These are phyloP conservation scores for Mythimna albipuncta DNA, from an alignment of 2,888 invertebrate species.

Conservation along the genomic window DNA sequence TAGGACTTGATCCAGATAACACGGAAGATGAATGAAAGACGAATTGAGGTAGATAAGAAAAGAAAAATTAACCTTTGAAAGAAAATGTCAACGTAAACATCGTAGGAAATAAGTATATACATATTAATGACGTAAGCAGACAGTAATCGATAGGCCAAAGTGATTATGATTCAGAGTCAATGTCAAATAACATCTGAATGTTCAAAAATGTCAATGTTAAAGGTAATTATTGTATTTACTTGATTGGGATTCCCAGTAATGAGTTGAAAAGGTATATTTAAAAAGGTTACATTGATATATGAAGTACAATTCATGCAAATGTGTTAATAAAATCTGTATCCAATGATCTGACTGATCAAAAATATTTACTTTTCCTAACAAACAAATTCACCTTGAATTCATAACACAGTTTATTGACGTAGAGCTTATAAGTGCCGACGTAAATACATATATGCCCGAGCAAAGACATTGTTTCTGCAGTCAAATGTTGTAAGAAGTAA, in stretches of 20 bases:
- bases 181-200: slow-evolving; percentile 33
- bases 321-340: slow-evolving; percentile 27
- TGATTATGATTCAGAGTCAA: slow-evolving; percentile 28
- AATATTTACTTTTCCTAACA: slow-evolving; percentile 45
- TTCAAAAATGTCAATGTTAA: slow-evolving; percentile 9
- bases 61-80: background rate
- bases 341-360: slow-evolving; percentile 11
- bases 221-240: background rate
- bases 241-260: slow-evolving; percentile 8
- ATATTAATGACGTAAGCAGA: slow-evolving; percentile 14
- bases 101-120: background rate
- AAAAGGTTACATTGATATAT: slow-evolving; percentile 12
- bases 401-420: slow-evolving; percentile 22
- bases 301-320: slow-evolving; percentile 3
- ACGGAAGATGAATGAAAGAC: slow-evolving; percentile 3
- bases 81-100: background rate
- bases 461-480: background rate
- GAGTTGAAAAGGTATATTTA: background rate
- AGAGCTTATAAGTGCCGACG: background rate
- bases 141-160: slow-evolving; percentile 23
- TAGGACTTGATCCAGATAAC: background rate
- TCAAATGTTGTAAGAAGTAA: background rate
- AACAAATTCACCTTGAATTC: slow-evolving; percentile 22
- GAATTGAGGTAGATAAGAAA: background rate
- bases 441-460: background rate